Percentiles rank a stretch among this genome's conserved stretches.
phyloP scores from a whole-genome alignment of 2,113 vertebrate species.

The Pseudolaguvia tuberculata region DNA sequence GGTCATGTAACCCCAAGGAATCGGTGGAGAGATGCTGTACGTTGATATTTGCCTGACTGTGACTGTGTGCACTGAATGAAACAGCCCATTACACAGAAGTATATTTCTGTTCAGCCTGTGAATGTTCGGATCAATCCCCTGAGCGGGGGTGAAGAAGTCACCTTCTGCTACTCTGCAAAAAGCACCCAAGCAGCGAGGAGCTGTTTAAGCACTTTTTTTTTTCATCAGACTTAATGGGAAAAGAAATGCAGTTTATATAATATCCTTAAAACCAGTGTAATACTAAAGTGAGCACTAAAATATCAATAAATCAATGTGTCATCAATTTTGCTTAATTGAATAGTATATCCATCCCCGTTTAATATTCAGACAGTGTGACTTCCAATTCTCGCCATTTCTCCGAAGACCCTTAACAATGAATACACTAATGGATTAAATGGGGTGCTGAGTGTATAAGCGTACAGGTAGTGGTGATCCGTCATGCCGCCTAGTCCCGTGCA shows the following conservation, averaged over 20 bases:
- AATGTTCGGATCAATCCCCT: slow-evolving; percentile 20
- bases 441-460: not conserved
- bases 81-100: slow-evolving; percentile 24
- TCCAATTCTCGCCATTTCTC: not conserved
- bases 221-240: too few relatives aligned
- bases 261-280: not conserved
- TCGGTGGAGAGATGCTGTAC: too few relatives aligned
- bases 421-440: too few relatives aligned
- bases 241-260: too few relatives aligned
- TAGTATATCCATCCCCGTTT: not conserved
- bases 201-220: slow-evolving; percentile 6
- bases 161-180: slow-evolving; percentile 24
- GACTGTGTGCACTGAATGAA: slow-evolving; percentile 11
- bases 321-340: not conserved
- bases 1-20: too few relatives aligned
- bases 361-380: not conserved
- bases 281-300: not conserved
- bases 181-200: slow-evolving; percentile 20
- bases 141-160: slow-evolving; percentile 11
- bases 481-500: not conserved
- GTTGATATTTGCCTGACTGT: not conserved
- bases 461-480: not conserved
- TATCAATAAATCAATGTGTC: not conserved
- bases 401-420: too few relatives aligned
- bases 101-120: not conserved